Conservation (phyloP, 1,140 invertebrate species). For the Chelonus insularis region DNA sequence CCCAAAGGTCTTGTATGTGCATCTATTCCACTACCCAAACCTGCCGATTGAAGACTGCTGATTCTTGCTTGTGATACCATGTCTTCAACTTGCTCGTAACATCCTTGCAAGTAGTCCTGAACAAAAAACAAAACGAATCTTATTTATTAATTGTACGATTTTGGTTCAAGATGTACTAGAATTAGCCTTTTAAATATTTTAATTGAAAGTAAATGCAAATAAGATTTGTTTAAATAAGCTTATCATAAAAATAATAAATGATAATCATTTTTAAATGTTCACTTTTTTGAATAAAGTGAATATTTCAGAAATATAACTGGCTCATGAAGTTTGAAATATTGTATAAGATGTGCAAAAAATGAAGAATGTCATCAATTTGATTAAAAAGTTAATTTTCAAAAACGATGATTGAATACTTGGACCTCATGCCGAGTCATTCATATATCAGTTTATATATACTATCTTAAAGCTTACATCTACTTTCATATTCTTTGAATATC, state of each 20-base stretch:
- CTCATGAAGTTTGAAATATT: too few relatives aligned
- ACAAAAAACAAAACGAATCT: conserved; percentile 25
- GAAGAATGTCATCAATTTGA: not conserved
- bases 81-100: conserved; percentile 74
- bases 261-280: too few relatives aligned
- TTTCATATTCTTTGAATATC: conserved; percentile 1
- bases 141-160: conserved; percentile 20
- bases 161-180: too few relatives aligned
- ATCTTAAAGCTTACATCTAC: not conserved
- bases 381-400: conserved; percentile 16
- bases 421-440: conserved; percentile 40
- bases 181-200: too few relatives aligned
- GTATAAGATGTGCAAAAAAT: too few relatives aligned
- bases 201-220: too few relatives aligned
- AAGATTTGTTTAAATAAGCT: too few relatives aligned
- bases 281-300: too few relatives aligned
- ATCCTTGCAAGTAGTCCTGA: conserved; percentile 74
- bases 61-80: conserved; percentile 64
- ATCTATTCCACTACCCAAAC: conserved; percentile 27
- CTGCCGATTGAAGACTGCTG: conserved; percentile 44
- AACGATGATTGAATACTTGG: conserved; percentile 30
- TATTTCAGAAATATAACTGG: too few relatives aligned
- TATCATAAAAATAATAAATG: too few relatives aligned
- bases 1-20: conserved; percentile 46
- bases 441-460: conserved; percentile 25